Percentiles rank a stretch among this genome's conserved stretches.
These are phyloP conservation scores for Cliona cf. orientalis DNA, from an alignment of 37 sponge, comb jelly and placozoan species.

Conservation along the genomic window DNA sequence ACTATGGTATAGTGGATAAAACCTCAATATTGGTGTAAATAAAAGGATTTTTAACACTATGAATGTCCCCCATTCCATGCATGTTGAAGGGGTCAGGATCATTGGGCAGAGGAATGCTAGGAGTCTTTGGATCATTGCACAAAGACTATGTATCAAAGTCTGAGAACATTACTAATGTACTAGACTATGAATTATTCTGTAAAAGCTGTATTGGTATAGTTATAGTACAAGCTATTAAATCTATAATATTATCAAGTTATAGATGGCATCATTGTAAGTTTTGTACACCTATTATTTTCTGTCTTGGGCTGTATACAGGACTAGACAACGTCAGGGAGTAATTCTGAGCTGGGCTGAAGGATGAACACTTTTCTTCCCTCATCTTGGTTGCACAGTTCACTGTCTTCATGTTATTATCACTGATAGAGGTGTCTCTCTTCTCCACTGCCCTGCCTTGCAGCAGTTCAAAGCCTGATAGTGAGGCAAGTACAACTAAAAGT, in stretches of 20 bases:
- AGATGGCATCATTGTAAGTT: not conserved
- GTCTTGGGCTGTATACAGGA: not conserved
- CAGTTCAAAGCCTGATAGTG: not conserved
- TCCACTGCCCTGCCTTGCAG: not conserved
- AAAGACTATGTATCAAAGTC: not conserved
- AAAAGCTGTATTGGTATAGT: not conserved
- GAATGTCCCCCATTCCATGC: not conserved
- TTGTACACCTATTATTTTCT: not conserved
- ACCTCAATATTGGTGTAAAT: too few species aligned
- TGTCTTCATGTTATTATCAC: not conserved
- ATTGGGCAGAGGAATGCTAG: too few species aligned
- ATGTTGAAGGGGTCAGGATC: not conserved
- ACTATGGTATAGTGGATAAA: constrained; percentile 11
- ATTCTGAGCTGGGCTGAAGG: not conserved
- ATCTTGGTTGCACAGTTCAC: too few species aligned
- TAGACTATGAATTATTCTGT: not conserved
- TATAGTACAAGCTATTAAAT: not conserved
- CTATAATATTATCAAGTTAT: not conserved
- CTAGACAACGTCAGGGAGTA: not conserved
- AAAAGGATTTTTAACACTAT: too few species aligned
- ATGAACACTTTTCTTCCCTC: constrained; percentile 1
- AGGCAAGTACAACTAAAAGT: not conserved
- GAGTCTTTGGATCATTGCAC: not conserved
- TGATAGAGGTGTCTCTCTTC: not conserved
- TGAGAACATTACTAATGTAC: not conserved